A percentile compares a stretch with the other conserved stretches of the same genome.
Conservation (phyloP, 2,888 invertebrate species). For the Chesias legatella region DNA sequence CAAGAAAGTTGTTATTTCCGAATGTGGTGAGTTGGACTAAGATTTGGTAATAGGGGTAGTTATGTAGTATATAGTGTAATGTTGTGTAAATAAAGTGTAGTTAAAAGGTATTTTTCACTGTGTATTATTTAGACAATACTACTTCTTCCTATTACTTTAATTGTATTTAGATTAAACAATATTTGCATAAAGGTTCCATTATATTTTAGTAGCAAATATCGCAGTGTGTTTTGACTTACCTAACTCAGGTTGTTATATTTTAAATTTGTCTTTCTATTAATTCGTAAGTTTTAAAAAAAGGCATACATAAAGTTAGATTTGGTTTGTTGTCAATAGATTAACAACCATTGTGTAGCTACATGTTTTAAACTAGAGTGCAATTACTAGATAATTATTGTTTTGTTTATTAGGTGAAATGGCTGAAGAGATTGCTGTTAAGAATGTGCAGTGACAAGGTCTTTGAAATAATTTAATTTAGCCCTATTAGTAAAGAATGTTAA, state of each 20-base stretch:
- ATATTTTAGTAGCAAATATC: no score
- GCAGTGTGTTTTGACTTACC: no score
- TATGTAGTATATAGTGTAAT: slow-evolving; percentile 19
- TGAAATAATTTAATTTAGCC: not conserved
- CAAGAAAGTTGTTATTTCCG: slow-evolving; percentile 88
- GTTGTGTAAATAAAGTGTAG: slow-evolving; percentile 14
- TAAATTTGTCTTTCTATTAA: no score
- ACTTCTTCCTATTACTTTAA: no score
- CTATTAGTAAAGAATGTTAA: slow-evolving; percentile 18
- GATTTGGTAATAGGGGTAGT: slow-evolving; percentile 12
- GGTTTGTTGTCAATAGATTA: no score
- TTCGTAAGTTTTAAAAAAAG: no score
- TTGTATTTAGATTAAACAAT: no score
- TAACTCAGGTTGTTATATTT: no score
- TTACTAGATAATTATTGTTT: not conserved
- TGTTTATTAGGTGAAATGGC: slow-evolving; percentile 36
- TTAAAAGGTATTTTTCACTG: not conserved
- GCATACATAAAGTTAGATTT: no score
- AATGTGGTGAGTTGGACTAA: slow-evolving; percentile 88
- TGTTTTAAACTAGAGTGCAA: no score
- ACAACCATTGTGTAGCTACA: no score
- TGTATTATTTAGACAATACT: not conserved
- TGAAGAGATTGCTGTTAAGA: slow-evolving; percentile 32
- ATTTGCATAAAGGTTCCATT: no score
- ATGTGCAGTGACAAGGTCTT: slow-evolving; percentile 19